Percentiles rank a stretch among this genome's conserved stretches.
Evolutionary conservation across 2,113 vertebrate genomes (phyloP).

Genomic region (Sterna hirundo): DNA sequence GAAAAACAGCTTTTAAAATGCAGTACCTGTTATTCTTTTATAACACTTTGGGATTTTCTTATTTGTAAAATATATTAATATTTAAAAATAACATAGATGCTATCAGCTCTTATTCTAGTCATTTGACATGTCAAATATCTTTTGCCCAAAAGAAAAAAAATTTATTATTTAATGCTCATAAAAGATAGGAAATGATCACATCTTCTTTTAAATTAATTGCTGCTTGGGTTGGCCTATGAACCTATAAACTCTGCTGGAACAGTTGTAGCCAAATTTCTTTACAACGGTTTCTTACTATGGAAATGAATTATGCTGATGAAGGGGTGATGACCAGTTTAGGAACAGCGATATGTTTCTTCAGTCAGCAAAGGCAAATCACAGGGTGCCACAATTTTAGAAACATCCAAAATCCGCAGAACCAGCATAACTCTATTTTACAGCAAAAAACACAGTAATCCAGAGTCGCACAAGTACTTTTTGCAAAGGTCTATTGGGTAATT

Average conservation of each 20-base stretch:
- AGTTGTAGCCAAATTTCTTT: constrained; percentile 41
- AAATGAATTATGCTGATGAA: constrained; percentile 35
- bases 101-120: neutral
- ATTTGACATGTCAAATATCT: constrained; percentile 10
- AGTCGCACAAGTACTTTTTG: neutral
- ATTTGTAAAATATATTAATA: constrained; percentile 43
- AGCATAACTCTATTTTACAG: neutral
- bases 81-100: constrained; percentile 9
- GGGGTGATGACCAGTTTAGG: constrained; percentile 37
- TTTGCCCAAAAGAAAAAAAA: neutral
- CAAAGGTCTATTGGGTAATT: neutral
- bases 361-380: constrained; percentile 37
- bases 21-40: constrained; percentile 55
- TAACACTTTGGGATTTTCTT: constrained; percentile 46
- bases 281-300: constrained; percentile 1
- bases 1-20: constrained; percentile 68
- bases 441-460: neutral
- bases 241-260: constrained; percentile 54
- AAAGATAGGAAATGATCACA: constrained; percentile 67
- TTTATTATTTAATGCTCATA: constrained; percentile 52
- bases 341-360: neutral
- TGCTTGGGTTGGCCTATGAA: constrained; percentile 48
- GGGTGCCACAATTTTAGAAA: neutral
- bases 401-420: neutral
- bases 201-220: constrained; percentile 63